These are phyloP conservation scores for Coleophora flavipennella DNA, from an alignment of 2,888 invertebrate genomes.

Conservation along the genomic window DNA sequence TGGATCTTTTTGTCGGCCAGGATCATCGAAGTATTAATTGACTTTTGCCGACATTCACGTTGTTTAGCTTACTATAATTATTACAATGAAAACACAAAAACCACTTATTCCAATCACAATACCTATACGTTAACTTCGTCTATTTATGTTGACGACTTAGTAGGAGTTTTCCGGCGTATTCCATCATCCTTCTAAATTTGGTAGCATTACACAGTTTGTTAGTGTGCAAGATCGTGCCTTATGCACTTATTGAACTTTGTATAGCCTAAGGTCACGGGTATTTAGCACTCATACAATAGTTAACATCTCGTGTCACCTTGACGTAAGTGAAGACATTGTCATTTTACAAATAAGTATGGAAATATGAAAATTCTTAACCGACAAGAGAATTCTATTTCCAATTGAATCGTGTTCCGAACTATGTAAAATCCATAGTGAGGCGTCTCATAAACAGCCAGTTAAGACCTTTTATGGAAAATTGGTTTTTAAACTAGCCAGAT, in stretches of 20 bases:
- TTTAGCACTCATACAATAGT: constrained; percentile 66
- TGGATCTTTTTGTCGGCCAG: no score
- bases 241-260: constrained; percentile 64
- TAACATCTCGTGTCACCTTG: constrained; percentile 69
- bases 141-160: no score
- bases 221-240: constrained; percentile 38
- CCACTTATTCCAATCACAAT: no score
- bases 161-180: constrained; percentile 28
- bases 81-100: no score
- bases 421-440: constrained; percentile 29
- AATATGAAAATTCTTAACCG: constrained; percentile 22
- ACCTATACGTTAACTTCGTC: background rate
- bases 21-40: no score
- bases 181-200: constrained; percentile 25
- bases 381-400: constrained; percentile 6
- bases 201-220: constrained; percentile 21
- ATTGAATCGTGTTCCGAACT: constrained; percentile 27
- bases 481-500: constrained; percentile 14
- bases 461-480: constrained; percentile 25
- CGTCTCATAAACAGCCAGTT: constrained; percentile 18
- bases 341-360: constrained; percentile 9
- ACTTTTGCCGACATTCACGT: no score
- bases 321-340: constrained; percentile 54
- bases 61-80: no score
- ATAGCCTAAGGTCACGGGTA: constrained; percentile 64